Base-by-base conservation (phyloP, 1,140 invertebrate species). In the Idris sp. region DNA sequence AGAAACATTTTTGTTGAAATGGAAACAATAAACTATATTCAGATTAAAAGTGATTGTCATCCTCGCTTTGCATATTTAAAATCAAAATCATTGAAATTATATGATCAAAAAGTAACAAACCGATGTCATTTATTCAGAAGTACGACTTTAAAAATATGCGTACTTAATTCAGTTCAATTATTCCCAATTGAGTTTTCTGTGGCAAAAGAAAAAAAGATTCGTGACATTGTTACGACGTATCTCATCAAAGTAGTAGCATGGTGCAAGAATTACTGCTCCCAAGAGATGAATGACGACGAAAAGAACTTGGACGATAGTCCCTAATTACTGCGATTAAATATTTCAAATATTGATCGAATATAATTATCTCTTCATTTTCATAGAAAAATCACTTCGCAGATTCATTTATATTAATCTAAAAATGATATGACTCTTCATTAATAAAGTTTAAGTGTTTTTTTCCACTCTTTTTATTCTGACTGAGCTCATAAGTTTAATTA, bases 121-220 rank as follows among this genome's bases (percentile, higher is more conserved):
- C 38, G 7, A 16, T 8, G 53, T 61, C 46, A 19, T 33, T 69
- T 61, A 36, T 44, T 35, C 53, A 19, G 25, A 59, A n/a, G n/a
- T n/a, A 61, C 31, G 54, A 59, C 65, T 69, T 61, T n/a, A 54
- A 69, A 48, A 48, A n/a, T n/a, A 69, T 61, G 65, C 48, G 46
- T 61, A 69, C 54, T 61, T 61, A 61, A 69, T 69, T 61, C 48
- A 46, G 54, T 69, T 69, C 65, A 69, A 69, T 69, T 69, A 69
- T 69, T 69, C 65, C 65, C 65, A 61, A 69, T 69, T 69, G 64
- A 59, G 64, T 68, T 68, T 68, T 59, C 53, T 44, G 54, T 22
- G 44, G 38, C 64, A 68, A 59, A 68, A 68, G 28, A 46, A 51
- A 59, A n/a, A 59, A 51, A 59, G 49, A 46, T 36, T 16, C 22